Percentiles rank a stretch among this genome's conserved stretches.
Conservation (phyloP, 1,140 invertebrate genomes). For the Diachasmimorpha longicaudata region DNA sequence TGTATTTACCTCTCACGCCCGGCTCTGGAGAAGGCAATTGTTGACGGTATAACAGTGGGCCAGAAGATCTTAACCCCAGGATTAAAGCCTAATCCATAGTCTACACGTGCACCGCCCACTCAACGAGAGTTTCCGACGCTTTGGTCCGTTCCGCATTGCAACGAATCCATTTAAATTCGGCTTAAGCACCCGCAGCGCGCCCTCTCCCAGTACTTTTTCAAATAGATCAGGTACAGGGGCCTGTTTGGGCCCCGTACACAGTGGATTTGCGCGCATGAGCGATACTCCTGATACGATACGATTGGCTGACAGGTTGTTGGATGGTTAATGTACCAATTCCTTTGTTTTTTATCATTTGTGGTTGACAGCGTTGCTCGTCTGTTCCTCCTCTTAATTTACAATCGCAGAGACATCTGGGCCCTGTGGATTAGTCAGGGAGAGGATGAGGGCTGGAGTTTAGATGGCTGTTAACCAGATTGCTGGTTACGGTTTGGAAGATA, state of each 20-base stretch:
- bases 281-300: conserved; percentile 8
- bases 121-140: not conserved
- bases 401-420: not conserved
- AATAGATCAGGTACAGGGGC: not conserved
- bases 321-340: not conserved
- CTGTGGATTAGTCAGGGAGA: conserved; percentile 34
- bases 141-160: conserved; percentile 23
- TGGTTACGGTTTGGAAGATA: conserved; percentile 40
- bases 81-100: conserved; percentile 33
- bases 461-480: conserved; percentile 43
- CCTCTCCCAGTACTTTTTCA: conserved; percentile 3
- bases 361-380: not conserved
- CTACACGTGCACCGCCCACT: conserved; percentile 32
- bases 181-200: conserved; percentile 26
- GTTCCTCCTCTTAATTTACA: conserved; percentile 20
- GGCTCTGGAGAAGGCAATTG: conserved; percentile 9
- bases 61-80: conserved; percentile 27
- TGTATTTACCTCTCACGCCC: no score
- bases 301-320: not conserved
- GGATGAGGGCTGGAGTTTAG: conserved; percentile 29
- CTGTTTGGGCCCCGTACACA: not conserved
- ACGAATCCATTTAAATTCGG: conserved; percentile 45
- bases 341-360: not conserved
- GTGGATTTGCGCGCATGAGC: not conserved
- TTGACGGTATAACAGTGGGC: conserved; percentile 40